phyloP scores from a whole-genome alignment of 35 echinoderm and acorn worm species.

The Nesometra sesokonis region DNA sequence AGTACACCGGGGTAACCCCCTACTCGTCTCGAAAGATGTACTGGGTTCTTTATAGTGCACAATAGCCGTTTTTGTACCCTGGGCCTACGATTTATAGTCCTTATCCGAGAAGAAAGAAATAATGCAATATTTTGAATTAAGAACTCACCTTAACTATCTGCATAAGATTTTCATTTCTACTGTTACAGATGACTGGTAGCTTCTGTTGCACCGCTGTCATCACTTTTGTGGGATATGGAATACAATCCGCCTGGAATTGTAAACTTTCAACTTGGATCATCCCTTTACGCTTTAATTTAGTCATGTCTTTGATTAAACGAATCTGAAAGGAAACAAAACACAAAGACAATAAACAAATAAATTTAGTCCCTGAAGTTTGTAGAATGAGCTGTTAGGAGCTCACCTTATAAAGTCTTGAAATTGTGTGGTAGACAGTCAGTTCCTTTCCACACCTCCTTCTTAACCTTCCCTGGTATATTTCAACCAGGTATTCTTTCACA shows the following conservation, averaged over 20 bases:
- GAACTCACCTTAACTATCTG: constrained; percentile 84
- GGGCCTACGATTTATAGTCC: no score
- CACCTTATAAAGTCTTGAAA: not conserved
- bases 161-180: constrained; percentile 79
- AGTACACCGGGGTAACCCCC: no score
- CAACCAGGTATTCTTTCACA: no score
- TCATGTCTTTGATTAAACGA: constrained; percentile 61
- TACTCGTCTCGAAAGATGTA: no score
- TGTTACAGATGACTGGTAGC: constrained; percentile 80
- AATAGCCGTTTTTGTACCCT: no score
- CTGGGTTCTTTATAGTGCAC: no score
- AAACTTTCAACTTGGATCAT: constrained; percentile 67
- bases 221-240: constrained; percentile 73
- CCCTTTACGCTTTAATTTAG: constrained; percentile 35
- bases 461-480: no score
- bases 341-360: no score
- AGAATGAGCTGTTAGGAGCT: not conserved
- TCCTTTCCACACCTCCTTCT: no score
- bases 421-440: not conserved
- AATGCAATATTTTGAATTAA: no score
- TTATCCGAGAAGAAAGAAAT: no score
- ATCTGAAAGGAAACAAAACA: constrained; percentile 20
- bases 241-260: constrained; percentile 48
- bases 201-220: constrained; percentile 42
- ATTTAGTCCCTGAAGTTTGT: not conserved